phyloP scores from a whole-genome alignment of 2,113 vertebrate species.

The Condylura cristata region DNA sequence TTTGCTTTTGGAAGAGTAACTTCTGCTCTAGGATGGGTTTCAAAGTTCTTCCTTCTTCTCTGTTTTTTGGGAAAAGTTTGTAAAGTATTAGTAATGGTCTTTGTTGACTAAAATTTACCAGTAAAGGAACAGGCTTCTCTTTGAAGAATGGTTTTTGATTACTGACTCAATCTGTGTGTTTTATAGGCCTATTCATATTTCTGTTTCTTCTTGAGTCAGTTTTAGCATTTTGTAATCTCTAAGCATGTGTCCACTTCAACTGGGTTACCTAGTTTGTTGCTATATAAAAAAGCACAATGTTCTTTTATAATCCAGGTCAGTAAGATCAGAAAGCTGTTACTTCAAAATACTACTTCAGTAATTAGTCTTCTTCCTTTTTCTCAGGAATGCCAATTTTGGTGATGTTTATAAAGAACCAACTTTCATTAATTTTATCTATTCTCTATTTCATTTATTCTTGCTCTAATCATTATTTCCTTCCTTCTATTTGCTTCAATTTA shows the following conservation, averaged over 20 bases:
- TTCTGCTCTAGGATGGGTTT: background rate
- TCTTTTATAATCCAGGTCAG: background rate
- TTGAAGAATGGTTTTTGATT: background rate
- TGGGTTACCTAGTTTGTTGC: background rate
- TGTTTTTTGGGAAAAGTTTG: background rate
- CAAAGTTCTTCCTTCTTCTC: background rate
- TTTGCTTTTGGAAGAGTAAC: background rate
- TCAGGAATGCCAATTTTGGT: background rate
- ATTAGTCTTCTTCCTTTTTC: background rate
- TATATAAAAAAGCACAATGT: background rate
- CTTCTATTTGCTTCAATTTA: background rate
- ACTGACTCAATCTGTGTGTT: background rate
- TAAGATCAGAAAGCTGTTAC: background rate
- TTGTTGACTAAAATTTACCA: background rate
- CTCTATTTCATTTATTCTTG: background rate
- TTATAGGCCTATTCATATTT: background rate
- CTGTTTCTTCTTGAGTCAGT: background rate
- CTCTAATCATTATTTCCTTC: background rate
- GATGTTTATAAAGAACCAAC: background rate
- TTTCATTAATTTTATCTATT: conserved; percentile 5
- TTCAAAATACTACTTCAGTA: background rate
- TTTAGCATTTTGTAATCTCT: background rate
- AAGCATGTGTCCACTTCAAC: background rate
- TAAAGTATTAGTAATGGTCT: background rate
- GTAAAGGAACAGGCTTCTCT: background rate